These are phyloP conservation scores for Globodera rostochiensis DNA, from an alignment of 1,140 invertebrate genomes.

Conservation along the genomic window DNA sequence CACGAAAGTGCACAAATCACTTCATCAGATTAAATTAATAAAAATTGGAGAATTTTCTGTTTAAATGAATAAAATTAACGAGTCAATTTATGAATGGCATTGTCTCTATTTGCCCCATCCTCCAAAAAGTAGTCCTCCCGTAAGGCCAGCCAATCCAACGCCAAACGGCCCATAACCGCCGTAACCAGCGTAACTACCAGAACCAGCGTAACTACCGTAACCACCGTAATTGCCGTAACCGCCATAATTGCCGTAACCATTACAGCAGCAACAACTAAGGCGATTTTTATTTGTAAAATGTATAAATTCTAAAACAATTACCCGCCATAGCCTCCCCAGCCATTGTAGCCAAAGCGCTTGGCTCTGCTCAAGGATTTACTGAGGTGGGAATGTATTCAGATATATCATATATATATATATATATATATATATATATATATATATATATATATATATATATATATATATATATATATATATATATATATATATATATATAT, in stretches of 20 bases:
- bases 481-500: no score
- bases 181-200: background rate
- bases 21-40: no score
- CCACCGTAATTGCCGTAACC: background rate
- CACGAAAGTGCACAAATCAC: no score
- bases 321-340: background rate
- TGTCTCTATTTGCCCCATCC: constrained; percentile 9
- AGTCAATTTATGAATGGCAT: background rate
- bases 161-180: constrained; percentile 12
- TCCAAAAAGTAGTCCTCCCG: constrained; percentile 13
- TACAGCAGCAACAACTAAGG: background rate
- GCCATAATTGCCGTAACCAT: background rate
- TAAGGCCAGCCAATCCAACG: constrained; percentile 7
- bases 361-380: background rate
- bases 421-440: no score
- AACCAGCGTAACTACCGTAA: background rate
- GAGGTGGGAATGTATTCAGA: background rate
- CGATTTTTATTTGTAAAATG: background rate
- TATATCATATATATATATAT: no score
- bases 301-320: background rate
- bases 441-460: no score
- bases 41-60: no score
- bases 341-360: background rate
- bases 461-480: no score
- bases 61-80: no score